phyloP scores from a whole-genome alignment of 2,797 vertebrate genomes.

The Antrozous pallidus region DNA sequence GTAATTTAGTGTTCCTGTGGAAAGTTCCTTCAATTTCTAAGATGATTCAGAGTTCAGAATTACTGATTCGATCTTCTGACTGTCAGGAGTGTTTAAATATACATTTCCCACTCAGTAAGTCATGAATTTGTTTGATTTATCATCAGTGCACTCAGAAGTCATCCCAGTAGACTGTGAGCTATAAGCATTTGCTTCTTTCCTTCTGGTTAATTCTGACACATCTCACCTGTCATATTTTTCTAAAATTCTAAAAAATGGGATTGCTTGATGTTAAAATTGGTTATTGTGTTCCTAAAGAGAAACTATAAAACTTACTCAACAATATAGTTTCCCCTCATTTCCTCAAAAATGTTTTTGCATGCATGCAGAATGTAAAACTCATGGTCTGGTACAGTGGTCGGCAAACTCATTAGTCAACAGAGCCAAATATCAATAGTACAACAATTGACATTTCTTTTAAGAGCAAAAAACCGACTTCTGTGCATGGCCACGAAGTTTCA shows the following conservation, averaged over 20 bases:
- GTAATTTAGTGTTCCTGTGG: conserved; percentile 18
- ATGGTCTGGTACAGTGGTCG: too few relatives aligned
- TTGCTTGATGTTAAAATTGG: neutral
- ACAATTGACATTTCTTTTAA: too few relatives aligned
- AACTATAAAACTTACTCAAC: neutral
- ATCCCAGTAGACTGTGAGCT: neutral
- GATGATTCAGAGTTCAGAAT: conserved; percentile 39
- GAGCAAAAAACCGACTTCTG: too few relatives aligned
- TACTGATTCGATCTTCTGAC: conserved; percentile 26
- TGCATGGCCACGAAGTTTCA: too few relatives aligned
- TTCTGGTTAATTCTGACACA: neutral
- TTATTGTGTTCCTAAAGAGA: neutral
- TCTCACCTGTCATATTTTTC: neutral
- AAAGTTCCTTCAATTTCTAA: conserved; percentile 29
- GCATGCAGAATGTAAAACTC: neutral
- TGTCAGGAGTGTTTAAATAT: conserved; percentile 56
- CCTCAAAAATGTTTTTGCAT: neutral
- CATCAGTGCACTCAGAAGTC: neutral
- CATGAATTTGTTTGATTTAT: conserved; percentile 36
- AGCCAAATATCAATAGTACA: too few relatives aligned
- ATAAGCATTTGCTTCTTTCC: neutral
- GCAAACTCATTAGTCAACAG: too few relatives aligned
- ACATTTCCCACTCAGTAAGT: conserved; percentile 47
- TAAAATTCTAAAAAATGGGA: neutral
- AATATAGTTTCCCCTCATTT: neutral